Percentiles rank a stretch among this genome's conserved stretches.
phyloP scores from a whole-genome alignment of 2,888 invertebrate genomes.

The Melieria crassipennis region DNA sequence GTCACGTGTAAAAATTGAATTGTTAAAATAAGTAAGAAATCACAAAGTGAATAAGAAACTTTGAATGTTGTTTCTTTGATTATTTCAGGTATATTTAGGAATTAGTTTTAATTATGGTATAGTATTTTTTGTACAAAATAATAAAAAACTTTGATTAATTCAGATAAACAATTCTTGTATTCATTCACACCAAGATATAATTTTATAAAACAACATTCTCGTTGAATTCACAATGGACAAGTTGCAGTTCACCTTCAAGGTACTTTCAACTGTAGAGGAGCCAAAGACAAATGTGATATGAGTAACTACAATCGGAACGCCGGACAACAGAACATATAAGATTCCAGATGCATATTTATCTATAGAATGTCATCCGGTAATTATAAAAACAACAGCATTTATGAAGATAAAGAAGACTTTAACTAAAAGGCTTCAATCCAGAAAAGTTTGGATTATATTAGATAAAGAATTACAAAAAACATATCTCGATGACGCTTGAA shows the following conservation, averaged over 20 bases:
- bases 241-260: slow-evolving; percentile 21
- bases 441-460: slow-evolving; percentile 31
- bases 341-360: slow-evolving; percentile 29
- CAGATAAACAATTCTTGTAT: no score
- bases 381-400: slow-evolving; percentile 24
- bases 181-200: no score
- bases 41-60: no score
- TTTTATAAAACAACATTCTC: no score
- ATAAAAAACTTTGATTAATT: no score
- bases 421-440: slow-evolving; percentile 29
- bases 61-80: no score
- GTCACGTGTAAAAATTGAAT: no score
- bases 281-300: slow-evolving; percentile 27
- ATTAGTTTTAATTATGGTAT: no score
- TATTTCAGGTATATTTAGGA: no score
- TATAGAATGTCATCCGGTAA: slow-evolving; percentile 12
- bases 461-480: slow-evolving; percentile 16
- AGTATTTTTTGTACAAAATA: no score
- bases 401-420: slow-evolving; percentile 31
- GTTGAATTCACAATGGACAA: slow-evolving; percentile 20
- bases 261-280: slow-evolving; percentile 25
- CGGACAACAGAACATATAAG: slow-evolving; percentile 15
- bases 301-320: slow-evolving; percentile 34
- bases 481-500: slow-evolving; percentile 24
- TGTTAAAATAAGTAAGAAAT: no score